These are phyloP conservation scores for Garra rufa DNA, from an alignment of 2,113 vertebrate genomes.

Conservation along the genomic window DNA sequence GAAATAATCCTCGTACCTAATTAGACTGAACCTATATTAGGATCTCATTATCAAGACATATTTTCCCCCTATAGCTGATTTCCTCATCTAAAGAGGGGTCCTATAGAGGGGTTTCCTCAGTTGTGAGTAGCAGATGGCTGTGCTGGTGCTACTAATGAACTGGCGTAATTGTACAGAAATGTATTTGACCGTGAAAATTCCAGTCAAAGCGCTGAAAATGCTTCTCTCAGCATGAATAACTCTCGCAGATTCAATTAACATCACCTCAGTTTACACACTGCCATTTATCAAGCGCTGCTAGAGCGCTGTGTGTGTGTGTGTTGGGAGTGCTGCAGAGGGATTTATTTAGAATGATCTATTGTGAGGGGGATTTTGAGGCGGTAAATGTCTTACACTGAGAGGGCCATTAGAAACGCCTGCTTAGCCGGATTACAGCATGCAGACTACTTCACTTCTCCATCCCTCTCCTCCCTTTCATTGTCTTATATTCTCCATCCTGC, in stretches of 20 bases:
- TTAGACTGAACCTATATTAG: not conserved
- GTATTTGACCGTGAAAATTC: conserved; percentile 33
- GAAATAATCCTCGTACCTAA: not conserved
- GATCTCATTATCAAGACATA: not conserved
- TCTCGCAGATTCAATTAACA: conserved; percentile 53
- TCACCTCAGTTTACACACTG: conserved; percentile 47
- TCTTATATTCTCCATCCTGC: not conserved
- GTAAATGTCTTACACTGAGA: conserved; percentile 39
- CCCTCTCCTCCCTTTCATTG: not conserved
- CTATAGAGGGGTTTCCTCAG: not conserved
- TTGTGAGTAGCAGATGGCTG: not conserved
- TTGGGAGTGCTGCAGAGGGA: conserved; percentile 22
- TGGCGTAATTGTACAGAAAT: conserved; percentile 13
- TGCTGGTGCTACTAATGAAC: conserved; percentile 26
- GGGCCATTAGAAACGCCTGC: conserved; percentile 33
- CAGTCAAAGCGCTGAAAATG: conserved; percentile 39
- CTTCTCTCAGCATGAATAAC: conserved; percentile 54
- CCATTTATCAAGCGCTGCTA: conserved; percentile 50
- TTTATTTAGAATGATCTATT: conserved; percentile 50
- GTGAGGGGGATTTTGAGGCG: conserved; percentile 25
- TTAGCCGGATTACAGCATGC: conserved; percentile 27
- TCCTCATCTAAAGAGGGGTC: not conserved
- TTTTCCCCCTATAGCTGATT: not conserved
- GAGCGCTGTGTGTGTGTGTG: not conserved
- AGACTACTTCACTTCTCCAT: conserved; percentile 5